Percentiles rank a stretch among this genome's conserved stretches.
Evolutionary conservation across 2,888 invertebrate genomes (phyloP).

Genomic region (Gymnocheta viridis): DNA sequence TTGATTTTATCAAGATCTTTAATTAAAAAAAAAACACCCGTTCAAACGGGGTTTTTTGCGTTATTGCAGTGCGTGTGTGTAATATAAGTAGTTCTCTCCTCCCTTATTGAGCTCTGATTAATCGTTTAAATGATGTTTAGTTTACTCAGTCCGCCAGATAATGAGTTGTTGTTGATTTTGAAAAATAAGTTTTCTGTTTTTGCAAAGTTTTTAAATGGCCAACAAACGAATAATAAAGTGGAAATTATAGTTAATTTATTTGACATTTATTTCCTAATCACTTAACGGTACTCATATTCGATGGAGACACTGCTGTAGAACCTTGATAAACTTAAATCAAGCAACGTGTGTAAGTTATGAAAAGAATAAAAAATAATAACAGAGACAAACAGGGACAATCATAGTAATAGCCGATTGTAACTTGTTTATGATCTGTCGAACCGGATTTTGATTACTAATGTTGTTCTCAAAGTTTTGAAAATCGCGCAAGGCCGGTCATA

Average conservation of each 20-base stretch:
- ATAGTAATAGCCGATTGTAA: background rate
- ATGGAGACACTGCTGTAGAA: background rate
- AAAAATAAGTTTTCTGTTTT: background rate
- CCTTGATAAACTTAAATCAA: background rate
- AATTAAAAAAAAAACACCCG: background rate
- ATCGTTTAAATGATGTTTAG: background rate
- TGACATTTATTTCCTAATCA: slow-evolving; percentile 22
- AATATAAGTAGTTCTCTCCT: no score
- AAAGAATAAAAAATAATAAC: background rate
- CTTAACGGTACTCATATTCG: background rate
- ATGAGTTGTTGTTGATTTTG: no score
- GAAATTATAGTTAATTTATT: background rate
- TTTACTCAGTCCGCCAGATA: background rate
- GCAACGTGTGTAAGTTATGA: background rate
- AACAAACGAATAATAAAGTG: slow-evolving; percentile 27
- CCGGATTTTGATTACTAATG: no score
- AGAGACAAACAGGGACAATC: background rate
- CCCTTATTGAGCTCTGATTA: background rate
- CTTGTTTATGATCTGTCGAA: background rate
- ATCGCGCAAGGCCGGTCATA: no score
- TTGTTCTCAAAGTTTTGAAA: no score
- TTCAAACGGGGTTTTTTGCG: background rate
- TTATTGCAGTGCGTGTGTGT: background rate
- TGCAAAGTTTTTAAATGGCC: background rate
- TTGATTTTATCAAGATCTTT: background rate